Percentiles rank a stretch among this genome's conserved stretches.
Conservation (phyloP, 2,888 invertebrate genomes). For the Heteromurus nitidus region DNA sequence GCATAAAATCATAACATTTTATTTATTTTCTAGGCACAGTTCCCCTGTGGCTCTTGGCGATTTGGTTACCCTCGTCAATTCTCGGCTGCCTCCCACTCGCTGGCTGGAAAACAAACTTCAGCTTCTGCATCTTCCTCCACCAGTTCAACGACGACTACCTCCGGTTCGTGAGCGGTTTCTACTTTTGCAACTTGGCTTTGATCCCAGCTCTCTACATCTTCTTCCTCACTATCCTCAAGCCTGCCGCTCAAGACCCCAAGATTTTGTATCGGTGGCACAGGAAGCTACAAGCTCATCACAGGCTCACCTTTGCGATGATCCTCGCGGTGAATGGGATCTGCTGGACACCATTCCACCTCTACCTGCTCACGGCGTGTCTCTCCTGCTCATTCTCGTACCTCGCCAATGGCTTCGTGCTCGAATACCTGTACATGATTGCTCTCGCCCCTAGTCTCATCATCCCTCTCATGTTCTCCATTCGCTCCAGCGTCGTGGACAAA, state of each 20-base stretch:
- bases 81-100: slow-evolving; percentile 69
- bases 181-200: slow-evolving; percentile 63
- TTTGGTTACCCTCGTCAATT: slow-evolving; percentile 70
- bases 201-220: slow-evolving; percentile 70
- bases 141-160: slow-evolving; percentile 73
- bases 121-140: slow-evolving; percentile 72
- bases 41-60: slow-evolving; percentile 71
- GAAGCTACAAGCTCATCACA: slow-evolving; percentile 70
- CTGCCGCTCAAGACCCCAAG: slow-evolving; percentile 49
- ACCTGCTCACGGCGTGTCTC: slow-evolving; percentile 69
- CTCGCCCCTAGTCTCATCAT: slow-evolving; percentile 69
- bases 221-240: slow-evolving; percentile 65
- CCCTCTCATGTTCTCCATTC: slow-evolving; percentile 71
- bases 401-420: slow-evolving; percentile 68
- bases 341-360: slow-evolving; percentile 71
- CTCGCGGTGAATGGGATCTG: slow-evolving; percentile 68
- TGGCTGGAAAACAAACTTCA: slow-evolving; percentile 72
- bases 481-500: slow-evolving; percentile 68
- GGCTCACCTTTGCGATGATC: slow-evolving; percentile 67
- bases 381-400: slow-evolving; percentile 66
- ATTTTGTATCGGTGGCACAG: slow-evolving; percentile 70
- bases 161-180: slow-evolving; percentile 69
- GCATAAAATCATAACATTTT: too few relatives aligned
- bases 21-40: slow-evolving; percentile 65
- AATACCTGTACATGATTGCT: slow-evolving; percentile 71